Base-by-base conservation (phyloP, 2,888 invertebrate genomes). In the Bruchidius siliquastri region DNA sequence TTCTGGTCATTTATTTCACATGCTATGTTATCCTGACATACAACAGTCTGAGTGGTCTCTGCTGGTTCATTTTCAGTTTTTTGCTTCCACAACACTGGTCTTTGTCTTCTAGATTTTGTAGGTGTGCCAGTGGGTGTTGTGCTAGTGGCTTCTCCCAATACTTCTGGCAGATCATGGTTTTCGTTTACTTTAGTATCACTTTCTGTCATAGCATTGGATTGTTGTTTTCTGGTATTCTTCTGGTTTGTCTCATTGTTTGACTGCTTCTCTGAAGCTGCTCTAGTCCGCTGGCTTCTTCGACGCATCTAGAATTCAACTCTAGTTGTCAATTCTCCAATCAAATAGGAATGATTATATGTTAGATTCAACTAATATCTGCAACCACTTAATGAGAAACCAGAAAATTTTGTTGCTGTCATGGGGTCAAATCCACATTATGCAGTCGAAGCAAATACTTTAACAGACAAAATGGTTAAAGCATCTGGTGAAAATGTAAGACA, bases 201-300 rank as follows among this genome's bases (percentile, higher is more conserved):
- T 21, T 70, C 67, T 20, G 20, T 20, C 18, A 72, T 75, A 68
- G 76, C 75, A 68, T 73, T 74, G 69, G 70, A 72, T 13, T 75
- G 72, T 74, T 79, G 72, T 72, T 77, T 70, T 18, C 49, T 49
- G 13, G 49, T 13, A 49, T 49, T 18, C 30, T 30, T 30, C 18
- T 49, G 49, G 18, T 49, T 68, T 68, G 68, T n/a, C 8, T 68
- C 68, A 68, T 8, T 21, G 22, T 8, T 20, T 22, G 68, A 68
- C 21, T 21, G 68, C 68, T 68, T 22, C 21, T 21, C 21, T 21
- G 21, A 18, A 21, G 21, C 22, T 20, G 4, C 13, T 21, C 13
- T 20, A 21, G 8, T 68, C 18, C 68, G 21, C 2, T 6, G 3
- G 22, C 68, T 68, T 68, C 22, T 68, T 21, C 68, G 18, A 8